Percentiles rank a stretch among this genome's conserved stretches.
Conservation (phyloP, 1,140 invertebrate genomes). For the Rhopalosiphum maidis region DNA sequence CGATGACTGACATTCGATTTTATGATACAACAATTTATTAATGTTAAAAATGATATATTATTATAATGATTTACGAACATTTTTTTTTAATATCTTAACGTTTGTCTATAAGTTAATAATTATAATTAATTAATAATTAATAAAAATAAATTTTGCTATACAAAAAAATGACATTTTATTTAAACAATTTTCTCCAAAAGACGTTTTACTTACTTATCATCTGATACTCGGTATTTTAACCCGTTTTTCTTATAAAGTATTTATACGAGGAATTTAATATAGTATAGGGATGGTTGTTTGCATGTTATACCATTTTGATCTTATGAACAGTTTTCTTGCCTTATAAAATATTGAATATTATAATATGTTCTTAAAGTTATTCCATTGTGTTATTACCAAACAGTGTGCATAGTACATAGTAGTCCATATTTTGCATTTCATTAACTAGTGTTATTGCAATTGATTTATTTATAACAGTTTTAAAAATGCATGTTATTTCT, state of each 20-base stretch:
- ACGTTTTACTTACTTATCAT: not conserved
- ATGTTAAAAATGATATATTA: not conserved
- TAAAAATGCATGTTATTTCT: not conserved
- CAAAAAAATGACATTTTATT: not conserved
- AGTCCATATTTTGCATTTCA: not conserved
- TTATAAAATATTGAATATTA: not conserved
- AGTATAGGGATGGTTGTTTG: not conserved
- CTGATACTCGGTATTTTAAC: not conserved
- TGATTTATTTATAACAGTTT: not conserved
- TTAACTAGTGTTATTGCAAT: not conserved
- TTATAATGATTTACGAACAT: not conserved
- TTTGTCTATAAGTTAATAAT: too few relatives aligned
- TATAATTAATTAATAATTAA: too few relatives aligned
- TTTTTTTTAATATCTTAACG: too few relatives aligned
- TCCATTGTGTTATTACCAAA: not conserved
- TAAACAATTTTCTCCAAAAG: not conserved
- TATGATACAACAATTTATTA: not conserved
- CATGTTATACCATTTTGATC: not conserved
- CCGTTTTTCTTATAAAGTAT: not conserved
- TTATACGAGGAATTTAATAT: constrained; percentile 21
- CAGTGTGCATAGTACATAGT: not conserved
- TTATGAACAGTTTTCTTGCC: not conserved
- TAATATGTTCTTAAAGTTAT: not conserved
- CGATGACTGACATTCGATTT: not conserved
- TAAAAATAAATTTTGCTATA: too few relatives aligned